A percentile compares a stretch with the other conserved stretches of the same genome.
Evolutionary conservation across 2,113 vertebrate genomes (phyloP).

Genomic region (Myanophis thanlyinensis): DNA sequence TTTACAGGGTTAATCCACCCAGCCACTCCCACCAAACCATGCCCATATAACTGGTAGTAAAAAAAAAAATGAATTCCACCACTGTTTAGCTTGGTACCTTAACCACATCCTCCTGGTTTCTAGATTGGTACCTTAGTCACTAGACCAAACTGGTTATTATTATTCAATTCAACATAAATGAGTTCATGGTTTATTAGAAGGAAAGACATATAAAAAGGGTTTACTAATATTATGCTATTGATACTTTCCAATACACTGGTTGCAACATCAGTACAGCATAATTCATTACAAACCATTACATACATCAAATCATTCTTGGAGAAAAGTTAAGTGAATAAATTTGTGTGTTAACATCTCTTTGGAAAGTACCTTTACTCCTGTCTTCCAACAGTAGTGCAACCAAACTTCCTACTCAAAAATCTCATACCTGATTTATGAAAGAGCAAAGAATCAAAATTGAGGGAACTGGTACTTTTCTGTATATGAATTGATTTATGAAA

Average conservation of each 20-base stretch:
- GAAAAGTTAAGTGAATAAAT: conserved; percentile 24
- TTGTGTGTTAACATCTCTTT: background rate
- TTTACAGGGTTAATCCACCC: too few relatives aligned
- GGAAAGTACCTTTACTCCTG: background rate
- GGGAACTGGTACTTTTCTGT: conserved; percentile 25
- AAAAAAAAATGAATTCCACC: too few relatives aligned
- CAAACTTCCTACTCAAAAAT: conserved; percentile 17
- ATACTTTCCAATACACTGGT: conserved; percentile 4
- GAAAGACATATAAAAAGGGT: background rate
- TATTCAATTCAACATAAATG: too few relatives aligned
- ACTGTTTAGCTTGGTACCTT: too few relatives aligned
- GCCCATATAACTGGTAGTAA: too few relatives aligned
- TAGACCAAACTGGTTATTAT: too few relatives aligned
- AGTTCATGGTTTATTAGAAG: background rate
- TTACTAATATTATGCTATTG: background rate
- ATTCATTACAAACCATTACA: conserved; percentile 18
- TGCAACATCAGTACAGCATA: background rate
- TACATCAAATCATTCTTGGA: background rate
- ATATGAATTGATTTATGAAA: too few relatives aligned
- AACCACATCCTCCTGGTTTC: too few relatives aligned
- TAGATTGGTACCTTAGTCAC: too few relatives aligned
- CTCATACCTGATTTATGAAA: conserved; percentile 43
- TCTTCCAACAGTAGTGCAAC: conserved; percentile 28
- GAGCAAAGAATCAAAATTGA: conserved; percentile 57
- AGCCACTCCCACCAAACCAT: too few relatives aligned